A percentile compares a stretch with the other conserved stretches of the same genome.
These are phyloP conservation scores for Heliconius hortense DNA, from an alignment of 2,888 invertebrate species.

Conservation along the genomic window DNA sequence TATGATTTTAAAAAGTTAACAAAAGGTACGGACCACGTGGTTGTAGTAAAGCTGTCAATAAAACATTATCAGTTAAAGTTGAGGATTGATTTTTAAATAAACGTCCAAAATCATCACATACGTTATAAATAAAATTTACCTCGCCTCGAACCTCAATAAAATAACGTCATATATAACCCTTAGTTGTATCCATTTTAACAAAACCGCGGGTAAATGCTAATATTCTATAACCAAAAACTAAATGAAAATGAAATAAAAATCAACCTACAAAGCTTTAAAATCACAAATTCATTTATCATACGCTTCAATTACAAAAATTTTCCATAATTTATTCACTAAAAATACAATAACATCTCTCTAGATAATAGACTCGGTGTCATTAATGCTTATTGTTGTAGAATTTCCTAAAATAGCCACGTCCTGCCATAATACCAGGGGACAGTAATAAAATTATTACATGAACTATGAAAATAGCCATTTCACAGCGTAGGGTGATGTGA, in stretches of 20 bases:
- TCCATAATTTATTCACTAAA: constrained; percentile 36
- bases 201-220: not conserved
- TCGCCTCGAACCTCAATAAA: no score
- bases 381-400: constrained; percentile 58
- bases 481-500: constrained; percentile 10
- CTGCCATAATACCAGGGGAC: constrained; percentile 55
- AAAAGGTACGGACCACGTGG: no score
- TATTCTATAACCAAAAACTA: not conserved
- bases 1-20: no score
- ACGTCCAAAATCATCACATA: no score
- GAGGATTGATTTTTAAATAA: no score
- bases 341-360: constrained; percentile 37
- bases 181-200: not conserved
- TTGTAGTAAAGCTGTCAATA: no score
- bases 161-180: not conserved
- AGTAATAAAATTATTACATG: constrained; percentile 65
- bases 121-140: no score
- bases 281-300: constrained; percentile 3
- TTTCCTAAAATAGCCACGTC: constrained; percentile 62
- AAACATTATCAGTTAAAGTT: no score
- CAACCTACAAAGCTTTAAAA: not conserved
- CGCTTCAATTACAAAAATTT: constrained; percentile 22
- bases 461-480: constrained; percentile 33
- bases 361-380: constrained; percentile 47
- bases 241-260: constrained; percentile 5